Evolutionary conservation across 2,888 invertebrate species (phyloP).

Genomic region (Chrysodeixis includens): DNA sequence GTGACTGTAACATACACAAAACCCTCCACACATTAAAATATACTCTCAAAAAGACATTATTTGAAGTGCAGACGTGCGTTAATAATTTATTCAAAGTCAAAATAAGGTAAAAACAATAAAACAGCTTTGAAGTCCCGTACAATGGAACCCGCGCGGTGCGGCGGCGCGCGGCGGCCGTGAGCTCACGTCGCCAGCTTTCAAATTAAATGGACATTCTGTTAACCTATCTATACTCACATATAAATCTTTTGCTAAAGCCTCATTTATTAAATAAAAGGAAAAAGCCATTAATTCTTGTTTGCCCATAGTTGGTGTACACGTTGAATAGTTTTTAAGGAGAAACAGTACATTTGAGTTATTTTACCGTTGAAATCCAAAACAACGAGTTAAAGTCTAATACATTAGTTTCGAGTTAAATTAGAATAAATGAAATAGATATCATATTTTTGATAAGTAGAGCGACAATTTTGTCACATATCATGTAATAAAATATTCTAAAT

Average conservation of each 20-base stretch:
- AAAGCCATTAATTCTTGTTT: neutral
- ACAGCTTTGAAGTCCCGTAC: neutral
- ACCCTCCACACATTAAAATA: neutral
- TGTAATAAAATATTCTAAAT: neutral
- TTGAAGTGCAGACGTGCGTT: constrained; percentile 7
- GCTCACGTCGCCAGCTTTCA: neutral
- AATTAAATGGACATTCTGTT: constrained; percentile 3
- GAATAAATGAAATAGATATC: no score
- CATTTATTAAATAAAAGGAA: constrained; percentile 1
- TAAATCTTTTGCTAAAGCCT: neutral
- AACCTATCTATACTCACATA: neutral
- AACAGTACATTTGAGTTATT: neutral
- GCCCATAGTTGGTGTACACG: neutral
- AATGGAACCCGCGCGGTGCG: constrained; percentile 1
- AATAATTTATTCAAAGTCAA: constrained; percentile 6
- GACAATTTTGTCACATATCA: neutral
- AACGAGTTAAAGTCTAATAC: no score
- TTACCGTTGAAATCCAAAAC: neutral
- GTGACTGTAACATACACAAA: neutral
- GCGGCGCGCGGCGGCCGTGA: neutral
- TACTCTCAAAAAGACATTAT: neutral
- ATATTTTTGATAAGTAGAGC: no score
- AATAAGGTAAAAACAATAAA: neutral
- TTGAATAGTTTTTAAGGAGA: neutral
- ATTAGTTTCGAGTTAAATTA: no score